Conservation (phyloP, 2,797 vertebrate genomes). For the Carcharodon carcharias region DNA sequence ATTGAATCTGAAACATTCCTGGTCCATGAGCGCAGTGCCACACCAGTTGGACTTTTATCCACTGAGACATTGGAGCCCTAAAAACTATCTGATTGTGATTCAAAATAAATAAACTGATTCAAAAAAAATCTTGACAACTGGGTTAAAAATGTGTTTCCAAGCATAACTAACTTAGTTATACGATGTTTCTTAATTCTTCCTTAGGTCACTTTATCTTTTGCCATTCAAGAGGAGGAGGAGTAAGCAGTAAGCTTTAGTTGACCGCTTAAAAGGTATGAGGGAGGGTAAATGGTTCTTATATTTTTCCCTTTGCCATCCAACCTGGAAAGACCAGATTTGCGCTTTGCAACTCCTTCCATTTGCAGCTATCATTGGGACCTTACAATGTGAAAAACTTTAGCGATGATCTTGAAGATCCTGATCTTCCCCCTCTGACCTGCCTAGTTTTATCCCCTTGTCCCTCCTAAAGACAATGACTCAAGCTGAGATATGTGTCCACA, state of each 20-base stretch:
- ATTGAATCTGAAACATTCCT: not conserved
- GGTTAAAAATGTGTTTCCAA: not conserved
- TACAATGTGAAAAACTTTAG: not conserved
- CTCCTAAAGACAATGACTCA: not conserved
- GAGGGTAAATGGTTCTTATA: not conserved
- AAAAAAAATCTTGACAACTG: not conserved
- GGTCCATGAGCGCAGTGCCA: not conserved
- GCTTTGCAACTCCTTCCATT: not conserved
- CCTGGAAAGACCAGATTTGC: not conserved
- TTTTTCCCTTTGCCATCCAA: not conserved
- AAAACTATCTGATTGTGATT: not conserved
- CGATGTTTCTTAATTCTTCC: not conserved
- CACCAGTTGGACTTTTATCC: not conserved
- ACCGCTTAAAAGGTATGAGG: not conserved
- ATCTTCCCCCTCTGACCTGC: not conserved
- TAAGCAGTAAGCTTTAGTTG: not conserved
- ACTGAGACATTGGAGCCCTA: not conserved
- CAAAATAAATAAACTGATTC: not conserved
- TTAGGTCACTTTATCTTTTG: conserved; percentile 12
- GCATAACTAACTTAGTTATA: not conserved
- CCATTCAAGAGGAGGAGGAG: not conserved
- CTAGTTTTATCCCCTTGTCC: not conserved
- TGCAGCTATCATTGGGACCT: not conserved
- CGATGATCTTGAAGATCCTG: not conserved
- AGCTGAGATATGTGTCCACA: not conserved